Evolutionary conservation across 2,113 vertebrate genomes (phyloP).

Genomic region (Sardina pilchardus): DNA sequence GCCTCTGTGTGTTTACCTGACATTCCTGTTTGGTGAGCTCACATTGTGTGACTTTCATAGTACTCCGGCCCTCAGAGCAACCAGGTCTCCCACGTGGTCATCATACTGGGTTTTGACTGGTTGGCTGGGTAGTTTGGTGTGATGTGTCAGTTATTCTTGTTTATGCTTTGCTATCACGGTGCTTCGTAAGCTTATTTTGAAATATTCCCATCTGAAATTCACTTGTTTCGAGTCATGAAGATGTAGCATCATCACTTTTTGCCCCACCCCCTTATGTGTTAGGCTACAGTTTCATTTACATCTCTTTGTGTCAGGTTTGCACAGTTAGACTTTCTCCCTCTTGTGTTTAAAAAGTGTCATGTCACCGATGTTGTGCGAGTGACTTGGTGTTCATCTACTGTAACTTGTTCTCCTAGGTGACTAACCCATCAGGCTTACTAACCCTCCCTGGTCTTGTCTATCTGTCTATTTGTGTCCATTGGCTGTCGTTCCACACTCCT

Average conservation of each 20-base stretch:
- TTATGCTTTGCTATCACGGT: neutral
- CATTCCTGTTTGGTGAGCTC: neutral
- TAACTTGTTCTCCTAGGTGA: neutral
- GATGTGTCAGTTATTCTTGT: neutral
- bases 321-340: neutral
- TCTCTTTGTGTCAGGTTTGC: neutral
- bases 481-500: constrained; percentile 46
- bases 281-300: neutral
- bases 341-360: neutral
- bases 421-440: constrained; percentile 58
- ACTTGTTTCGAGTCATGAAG: neutral
- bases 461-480: constrained; percentile 34
- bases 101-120: neutral
- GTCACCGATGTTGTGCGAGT: neutral
- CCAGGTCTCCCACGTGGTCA: neutral
- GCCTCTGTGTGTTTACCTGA: neutral
- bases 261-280: neutral
- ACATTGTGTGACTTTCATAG: neutral
- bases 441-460: constrained; percentile 50
- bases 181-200: neutral
- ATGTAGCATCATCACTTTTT: no score
- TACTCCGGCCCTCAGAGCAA: neutral
- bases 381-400: neutral
- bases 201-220: neutral
- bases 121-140: neutral